Evolutionary conservation across 2,113 vertebrate genomes (phyloP), one percentile per base, ranked within the genome.

Genomic region (Parus major): DNA sequence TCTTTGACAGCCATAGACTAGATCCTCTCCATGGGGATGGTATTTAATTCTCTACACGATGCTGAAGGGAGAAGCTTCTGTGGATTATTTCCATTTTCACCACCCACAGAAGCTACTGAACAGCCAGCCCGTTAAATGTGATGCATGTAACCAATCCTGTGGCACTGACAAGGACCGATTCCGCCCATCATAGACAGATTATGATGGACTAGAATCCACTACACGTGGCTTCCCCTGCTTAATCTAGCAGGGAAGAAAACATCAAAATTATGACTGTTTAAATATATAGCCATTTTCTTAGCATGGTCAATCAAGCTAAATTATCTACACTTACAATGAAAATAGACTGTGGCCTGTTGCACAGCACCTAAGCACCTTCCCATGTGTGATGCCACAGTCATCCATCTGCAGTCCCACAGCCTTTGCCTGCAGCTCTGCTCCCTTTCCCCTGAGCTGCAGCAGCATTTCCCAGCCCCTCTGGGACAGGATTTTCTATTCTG

Each of bases 1-100:
- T 63, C 89, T 96, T 53, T 90, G 90, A 96, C 92, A 96, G 88
- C 55, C 88, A 85, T 9, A 93, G 73, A 78, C 61, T 35, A 50
- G 25, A 69, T 82, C 85, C 46, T 80, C 66, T 82, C 70, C 76
- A 65, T 72, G 36, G 61, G 63, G 59, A 87, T 76, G 41, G 63
- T 61, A 91, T 85, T 93, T 94, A 94, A 90, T 65, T 63, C 31
- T 85, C 66, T 93, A 60, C 53, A 64, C 1, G 14, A 46, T 24
- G 46, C 7, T 72, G 63, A 82, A 88, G 10, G 31, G 39, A 90
- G 87, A 88, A 82, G 49, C 71, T 57, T 53, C 24, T 53, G 36
- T 77, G 56, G 61, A 80, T 85, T 90, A 68, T 65, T 93, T 80
- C 82, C 78, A 27, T 80, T 90, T 92, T 61, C 63, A 80, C 75